Base-by-base conservation (phyloP, 1,140 invertebrate genomes). In the Neodiprion fabricii region DNA sequence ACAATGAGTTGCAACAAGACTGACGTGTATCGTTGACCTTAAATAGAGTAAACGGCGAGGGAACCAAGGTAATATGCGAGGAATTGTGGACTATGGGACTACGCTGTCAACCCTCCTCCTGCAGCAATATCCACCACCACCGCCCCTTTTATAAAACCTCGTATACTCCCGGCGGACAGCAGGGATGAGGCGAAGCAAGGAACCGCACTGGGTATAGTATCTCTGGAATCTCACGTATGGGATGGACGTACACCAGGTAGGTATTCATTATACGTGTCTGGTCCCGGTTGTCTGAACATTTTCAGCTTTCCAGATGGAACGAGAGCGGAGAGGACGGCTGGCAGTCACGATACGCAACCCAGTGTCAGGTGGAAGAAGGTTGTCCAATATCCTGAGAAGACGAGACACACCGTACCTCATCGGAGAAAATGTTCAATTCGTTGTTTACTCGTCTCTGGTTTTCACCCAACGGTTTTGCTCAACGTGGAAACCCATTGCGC, bases 41-140 rank as follows among this genome's bases (percentile, higher is more conserved):
- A 23, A 4, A 69, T 69, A 69, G 17, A 69, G 67, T 14, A 23
- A 21, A 21, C 17, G 40, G 67, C 17, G 67, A 69, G n/a, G 14
- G 23, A 61, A 17, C 40, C 67, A 11, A 47, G 11, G 67, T 7
- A 69, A 69, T 69, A 69, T 69, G 67, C 67, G 67, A 69, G 12
- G 21, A 14, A 69, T 69, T 69, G 67, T 69, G 23, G 67, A 69
- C 7, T 10, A 5, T 69, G 67, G 67, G 4, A 69, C 67, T 11
- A 61, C 53, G 53, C 11, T 17, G 53, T 61, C 53, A 17, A 40
- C 11, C 53, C 53, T 17, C 11, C n/a, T 17, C 53, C 53, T 9
- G 28, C 28, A 12, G 53, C 53, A 61, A 61, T 61, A 61, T 17
- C 53, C 53, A 12, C 53, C 11, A 61, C 53, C 53, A 3, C 28